phyloP scores from a whole-genome alignment of 2,888 invertebrate genomes.

The Hypsopygia costalis region DNA sequence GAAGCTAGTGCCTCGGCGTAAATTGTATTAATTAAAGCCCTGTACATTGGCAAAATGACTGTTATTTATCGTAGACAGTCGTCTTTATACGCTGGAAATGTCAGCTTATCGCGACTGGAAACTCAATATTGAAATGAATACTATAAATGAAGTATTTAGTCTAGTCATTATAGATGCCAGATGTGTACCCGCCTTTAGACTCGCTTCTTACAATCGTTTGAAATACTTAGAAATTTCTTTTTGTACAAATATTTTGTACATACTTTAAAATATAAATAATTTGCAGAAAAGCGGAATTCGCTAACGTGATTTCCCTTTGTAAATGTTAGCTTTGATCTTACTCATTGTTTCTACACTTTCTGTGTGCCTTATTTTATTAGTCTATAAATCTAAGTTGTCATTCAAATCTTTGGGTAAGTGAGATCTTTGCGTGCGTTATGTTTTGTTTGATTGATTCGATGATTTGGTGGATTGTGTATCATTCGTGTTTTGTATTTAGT shows the following conservation, averaged over 20 bases:
- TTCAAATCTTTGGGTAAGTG: slow-evolving; percentile 11
- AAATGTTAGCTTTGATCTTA: slow-evolving; percentile 19
- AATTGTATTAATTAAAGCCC: too few species aligned
- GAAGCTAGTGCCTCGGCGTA: too few species aligned
- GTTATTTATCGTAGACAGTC: neutral
- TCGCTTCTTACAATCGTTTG: slow-evolving; percentile 4
- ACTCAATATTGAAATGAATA: too few species aligned
- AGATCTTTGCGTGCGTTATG: slow-evolving; percentile 7
- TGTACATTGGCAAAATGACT: neutral
- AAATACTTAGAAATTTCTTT: neutral
- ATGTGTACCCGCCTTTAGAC: slow-evolving; percentile 5
- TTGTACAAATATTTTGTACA: slow-evolving; percentile 4
- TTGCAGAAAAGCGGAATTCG: slow-evolving; percentile 2
- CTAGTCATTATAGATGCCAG: neutral
- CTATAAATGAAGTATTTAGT: too few species aligned
- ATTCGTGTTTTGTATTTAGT: too few species aligned
- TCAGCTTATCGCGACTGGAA: too few species aligned
- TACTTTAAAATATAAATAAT: slow-evolving; percentile 4
- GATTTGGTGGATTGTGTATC: slow-evolving; percentile 7
- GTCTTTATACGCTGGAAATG: neutral
- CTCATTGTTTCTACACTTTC: slow-evolving; percentile 31
- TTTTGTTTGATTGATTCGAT: slow-evolving; percentile 1
- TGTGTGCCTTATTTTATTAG: slow-evolving; percentile 60
- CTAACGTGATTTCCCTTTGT: slow-evolving; percentile 14
- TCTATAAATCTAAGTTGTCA: slow-evolving; percentile 27